These are phyloP conservation scores for Toxotes lorentzi DNA, from an alignment of 2,797 vertebrate species.

Conservation along the genomic window DNA sequence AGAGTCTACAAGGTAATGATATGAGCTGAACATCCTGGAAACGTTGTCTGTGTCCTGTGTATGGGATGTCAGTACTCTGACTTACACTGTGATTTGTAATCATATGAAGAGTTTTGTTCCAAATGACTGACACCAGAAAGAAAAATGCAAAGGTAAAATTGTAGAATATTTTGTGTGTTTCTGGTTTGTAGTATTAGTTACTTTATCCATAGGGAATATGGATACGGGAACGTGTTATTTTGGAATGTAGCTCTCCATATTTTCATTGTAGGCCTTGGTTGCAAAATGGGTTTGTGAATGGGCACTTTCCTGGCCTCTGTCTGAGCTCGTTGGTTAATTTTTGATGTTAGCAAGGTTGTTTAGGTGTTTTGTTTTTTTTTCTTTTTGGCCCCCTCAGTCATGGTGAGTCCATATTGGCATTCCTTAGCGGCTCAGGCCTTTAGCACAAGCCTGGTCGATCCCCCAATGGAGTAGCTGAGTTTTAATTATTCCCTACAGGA, in stretches of 20 bases:
- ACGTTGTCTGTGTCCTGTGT: not conserved
- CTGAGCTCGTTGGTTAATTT: conserved; percentile 42
- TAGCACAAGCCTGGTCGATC: conserved; percentile 65
- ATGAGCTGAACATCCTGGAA: not conserved
- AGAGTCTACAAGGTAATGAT: not conserved
- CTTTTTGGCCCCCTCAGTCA: conserved; percentile 45
- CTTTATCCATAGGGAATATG: conserved; percentile 9
- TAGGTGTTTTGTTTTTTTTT: conserved; percentile 31
- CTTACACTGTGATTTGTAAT: conserved; percentile 17
- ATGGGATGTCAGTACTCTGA: not conserved
- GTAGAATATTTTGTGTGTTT: conserved; percentile 2
- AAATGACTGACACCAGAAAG: not conserved
- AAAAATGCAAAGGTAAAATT: not conserved
- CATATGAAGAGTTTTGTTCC: conserved; percentile 25
- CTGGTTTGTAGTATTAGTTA: not conserved
- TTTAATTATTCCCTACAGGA: conserved; percentile 80
- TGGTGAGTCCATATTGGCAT: conserved; percentile 77
- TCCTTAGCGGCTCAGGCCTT: conserved; percentile 81
- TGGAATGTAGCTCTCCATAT: conserved; percentile 32
- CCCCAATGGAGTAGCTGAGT: conserved; percentile 65
- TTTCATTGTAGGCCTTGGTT: not conserved
- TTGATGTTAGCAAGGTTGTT: conserved; percentile 48
- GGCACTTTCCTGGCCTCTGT: conserved; percentile 30
- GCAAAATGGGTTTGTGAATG: conserved; percentile 35
- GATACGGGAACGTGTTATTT: conserved; percentile 19